A percentile compares a stretch with the other conserved stretches of the same genome.
These are phyloP conservation scores for Ennomos fuscantarius DNA, from an alignment of 2,888 invertebrate genomes.

Conservation along the genomic window DNA sequence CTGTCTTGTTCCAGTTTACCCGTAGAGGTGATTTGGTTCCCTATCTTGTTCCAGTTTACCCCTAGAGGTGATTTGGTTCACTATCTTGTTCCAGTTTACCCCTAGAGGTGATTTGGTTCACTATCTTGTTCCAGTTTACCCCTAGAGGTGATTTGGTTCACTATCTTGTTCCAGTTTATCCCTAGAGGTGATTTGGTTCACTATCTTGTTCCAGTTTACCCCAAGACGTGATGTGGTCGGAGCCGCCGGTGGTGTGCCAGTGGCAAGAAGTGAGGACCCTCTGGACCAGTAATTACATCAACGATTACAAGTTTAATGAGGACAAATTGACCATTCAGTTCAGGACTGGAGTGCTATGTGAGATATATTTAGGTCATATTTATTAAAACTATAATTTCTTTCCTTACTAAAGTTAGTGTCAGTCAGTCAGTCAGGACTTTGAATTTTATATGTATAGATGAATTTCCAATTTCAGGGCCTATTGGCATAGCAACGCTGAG, in stretches of 20 bases:
- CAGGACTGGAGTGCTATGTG: conserved; percentile 87
- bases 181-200: conserved; percentile 87
- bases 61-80: conserved; percentile 89
- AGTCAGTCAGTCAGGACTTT: no score
- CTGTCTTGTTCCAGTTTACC: conserved; percentile 81
- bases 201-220: conserved; percentile 81
- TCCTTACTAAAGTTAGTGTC: no score
- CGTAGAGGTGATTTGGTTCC: conserved; percentile 87
- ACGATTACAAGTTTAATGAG: conserved; percentile 93
- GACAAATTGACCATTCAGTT: conserved; percentile 92
- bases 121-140: no score
- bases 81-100: no score
- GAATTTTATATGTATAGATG: no score
- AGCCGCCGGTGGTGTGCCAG: conserved; percentile 90
- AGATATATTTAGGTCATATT: conserved; percentile 32
- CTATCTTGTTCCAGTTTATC: conserved; percentile 81
- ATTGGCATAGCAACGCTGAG: conserved; percentile 90
- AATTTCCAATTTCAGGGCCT: conserved; percentile 70
- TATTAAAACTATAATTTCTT: conserved; percentile 2
- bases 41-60: conserved; percentile 81
- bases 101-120: no score
- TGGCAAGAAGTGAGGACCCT: conserved; percentile 86
- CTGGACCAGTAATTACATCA: conserved; percentile 90
- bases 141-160: no score
- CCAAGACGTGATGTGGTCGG: conserved; percentile 91